Base-by-base conservation (phyloP, 2,113 vertebrate genomes). In the Antigone vipio region DNA sequence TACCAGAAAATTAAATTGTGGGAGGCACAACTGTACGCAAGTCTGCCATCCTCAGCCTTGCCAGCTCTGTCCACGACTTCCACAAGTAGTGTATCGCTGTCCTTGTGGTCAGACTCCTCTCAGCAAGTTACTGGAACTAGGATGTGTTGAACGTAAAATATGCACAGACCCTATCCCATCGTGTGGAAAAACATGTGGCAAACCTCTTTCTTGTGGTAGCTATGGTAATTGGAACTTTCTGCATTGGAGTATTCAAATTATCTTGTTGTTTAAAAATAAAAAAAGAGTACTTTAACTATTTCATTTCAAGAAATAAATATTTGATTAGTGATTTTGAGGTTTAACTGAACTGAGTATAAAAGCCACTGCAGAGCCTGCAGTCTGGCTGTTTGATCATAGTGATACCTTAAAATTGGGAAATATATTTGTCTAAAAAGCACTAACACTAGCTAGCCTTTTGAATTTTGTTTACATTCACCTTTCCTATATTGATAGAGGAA, bases 81-180 rank as follows among this genome's bases (percentile, higher is more conserved):
- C 99, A 12, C 97, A 97, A 78, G 94, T 98, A 77, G 99, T 99
- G 17, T 98, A 98, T 95, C 98, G 95, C 80, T 99, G 99, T 94
- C 99, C 99, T 68, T 99, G 99, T 76, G 95, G 98, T 81, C 99
- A 99, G 97, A 99, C 99, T 5, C 97, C 98, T 42, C 98, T 99
- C 62, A 97, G 97, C 96, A 99, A 99, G 72, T 98, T 99, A 60
- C 93, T 99, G 91, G 99, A 99, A 77, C 96, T 99, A 74, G 99
- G 99, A 83, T 99, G 99, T 88, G 80, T 97, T 14, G 98, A 99
- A 89, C 98, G 99, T 75, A 98, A 97, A 85, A 88, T 97, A 84
- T 99, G 99, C 97, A 98, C 98, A 18, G 99, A 99, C 89, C 98
- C 99, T 62, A 98, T 99, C 75, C 98, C 99, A 9, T 99, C 99